Conservation (phyloP, 2,113 vertebrate species). For the Oryzias javanicus region DNA sequence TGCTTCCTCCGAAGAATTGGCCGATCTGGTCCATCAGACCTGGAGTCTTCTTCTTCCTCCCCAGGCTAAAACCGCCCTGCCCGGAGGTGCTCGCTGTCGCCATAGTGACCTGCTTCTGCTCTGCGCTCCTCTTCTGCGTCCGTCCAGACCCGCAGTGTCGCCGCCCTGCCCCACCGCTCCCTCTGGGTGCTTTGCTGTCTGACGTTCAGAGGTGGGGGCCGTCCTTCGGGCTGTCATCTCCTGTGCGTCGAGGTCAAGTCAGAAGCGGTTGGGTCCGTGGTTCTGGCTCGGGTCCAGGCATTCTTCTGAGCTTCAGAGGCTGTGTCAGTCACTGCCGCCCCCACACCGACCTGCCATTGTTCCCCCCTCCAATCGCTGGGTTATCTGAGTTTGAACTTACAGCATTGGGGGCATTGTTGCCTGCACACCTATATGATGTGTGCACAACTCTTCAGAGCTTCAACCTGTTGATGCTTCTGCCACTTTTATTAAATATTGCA, state of each 20-base stretch:
- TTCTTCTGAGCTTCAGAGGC: conserved; percentile 86
- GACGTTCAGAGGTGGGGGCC: conserved; percentile 76
- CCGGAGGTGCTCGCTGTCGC: conserved; percentile 90
- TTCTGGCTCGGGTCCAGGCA: conserved; percentile 86
- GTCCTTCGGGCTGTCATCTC: conserved; percentile 95
- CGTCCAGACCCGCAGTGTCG: conserved; percentile 75
- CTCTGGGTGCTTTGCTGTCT: conserved; percentile 82
- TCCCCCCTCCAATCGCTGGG: conserved; percentile 75
- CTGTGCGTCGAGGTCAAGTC: conserved; percentile 82
- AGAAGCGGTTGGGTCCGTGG: conserved; percentile 80
- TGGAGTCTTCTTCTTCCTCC: conserved; percentile 85
- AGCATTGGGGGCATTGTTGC: conserved; percentile 77
- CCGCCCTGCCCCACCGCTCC: conserved; percentile 77
- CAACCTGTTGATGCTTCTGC: no score
- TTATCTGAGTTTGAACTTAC: conserved; percentile 83
- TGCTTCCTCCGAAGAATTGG: conserved; percentile 93
- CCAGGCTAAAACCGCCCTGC: conserved; percentile 86
- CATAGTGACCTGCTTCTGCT: conserved; percentile 79
- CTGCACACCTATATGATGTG: conserved; percentile 51
- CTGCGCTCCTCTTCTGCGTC: conserved; percentile 6
- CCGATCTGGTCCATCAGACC: conserved; percentile 92
- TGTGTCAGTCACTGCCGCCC: conserved; percentile 94
- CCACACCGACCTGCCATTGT: conserved; percentile 89
- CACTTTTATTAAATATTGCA: no score
- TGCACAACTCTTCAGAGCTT: no score